These are phyloP conservation scores for Buphagus erythrorhynchus DNA, from an alignment of 2,797 vertebrate species.

Conservation along the genomic window DNA sequence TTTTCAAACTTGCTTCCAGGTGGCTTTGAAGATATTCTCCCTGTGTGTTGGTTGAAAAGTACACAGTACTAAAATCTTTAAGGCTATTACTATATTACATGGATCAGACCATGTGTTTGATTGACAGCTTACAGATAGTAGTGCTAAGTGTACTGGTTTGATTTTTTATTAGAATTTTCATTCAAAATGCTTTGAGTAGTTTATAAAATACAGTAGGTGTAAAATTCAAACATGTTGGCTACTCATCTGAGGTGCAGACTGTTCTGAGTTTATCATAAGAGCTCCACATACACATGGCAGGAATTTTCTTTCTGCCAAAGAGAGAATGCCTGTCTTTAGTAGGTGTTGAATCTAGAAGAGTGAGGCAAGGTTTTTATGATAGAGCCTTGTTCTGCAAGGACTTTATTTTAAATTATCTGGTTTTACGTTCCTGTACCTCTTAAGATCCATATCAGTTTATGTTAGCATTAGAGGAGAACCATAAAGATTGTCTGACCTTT, in stretches of 20 bases:
- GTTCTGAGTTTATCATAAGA: not conserved
- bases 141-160: not conserved
- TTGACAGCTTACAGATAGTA: not conserved
- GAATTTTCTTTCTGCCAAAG: not conserved
- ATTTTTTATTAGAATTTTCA: not conserved
- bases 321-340: not conserved
- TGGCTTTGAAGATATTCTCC: not conserved
- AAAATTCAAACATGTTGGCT: not conserved
- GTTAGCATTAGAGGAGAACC: not conserved
- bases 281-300: not conserved
- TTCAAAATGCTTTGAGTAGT: not conserved
- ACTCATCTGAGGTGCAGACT: not conserved
- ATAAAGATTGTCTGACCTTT: constrained; percentile 24
- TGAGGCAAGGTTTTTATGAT: not conserved
- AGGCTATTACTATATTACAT: not conserved
- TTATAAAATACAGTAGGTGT: not conserved
- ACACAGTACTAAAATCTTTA: not conserved
- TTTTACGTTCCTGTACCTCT: constrained; percentile 12
- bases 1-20: not conserved
- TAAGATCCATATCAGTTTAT: constrained; percentile 2
- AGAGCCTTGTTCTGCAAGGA: not conserved
- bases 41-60: not conserved
- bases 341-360: not conserved
- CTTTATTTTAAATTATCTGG: not conserved
- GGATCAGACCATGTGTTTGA: not conserved